These are phyloP conservation scores for Lithobates sylvaticus DNA, from an alignment of 2,797 vertebrate species.

Conservation along the genomic window DNA sequence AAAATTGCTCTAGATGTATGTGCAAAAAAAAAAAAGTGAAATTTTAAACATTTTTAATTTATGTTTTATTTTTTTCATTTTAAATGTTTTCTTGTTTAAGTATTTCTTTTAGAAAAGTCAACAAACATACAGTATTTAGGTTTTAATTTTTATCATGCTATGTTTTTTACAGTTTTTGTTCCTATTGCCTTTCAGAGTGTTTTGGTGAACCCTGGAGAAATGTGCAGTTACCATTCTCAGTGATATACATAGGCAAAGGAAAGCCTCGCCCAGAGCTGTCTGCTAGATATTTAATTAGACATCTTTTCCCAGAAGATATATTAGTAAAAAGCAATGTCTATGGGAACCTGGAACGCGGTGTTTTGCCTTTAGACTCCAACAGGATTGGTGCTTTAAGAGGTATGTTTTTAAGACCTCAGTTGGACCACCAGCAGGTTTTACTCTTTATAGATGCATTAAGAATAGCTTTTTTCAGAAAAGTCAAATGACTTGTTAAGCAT, in stretches of 20 bases:
- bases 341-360: conserved; percentile 71
- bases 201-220: conserved; percentile 75
- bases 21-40: too few species aligned
- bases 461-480: background rate
- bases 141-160: too few species aligned
- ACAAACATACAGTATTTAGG: too few species aligned
- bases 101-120: background rate
- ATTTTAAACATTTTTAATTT: too few species aligned
- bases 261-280: conserved; percentile 74
- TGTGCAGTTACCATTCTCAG: conserved; percentile 71
- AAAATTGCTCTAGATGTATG: too few species aligned
- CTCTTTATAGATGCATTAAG: too few species aligned
- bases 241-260: conserved; percentile 73
- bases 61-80: too few species aligned
- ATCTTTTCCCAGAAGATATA: conserved; percentile 79
- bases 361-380: conserved; percentile 75
- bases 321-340: conserved; percentile 78
- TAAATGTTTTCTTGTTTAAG: too few species aligned
- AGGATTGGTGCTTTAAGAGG: conserved; percentile 80
- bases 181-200: conserved; percentile 64
- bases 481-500: background rate
- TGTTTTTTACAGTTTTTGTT: background rate
- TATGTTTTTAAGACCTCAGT: conserved; percentile 45
- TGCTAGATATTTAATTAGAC: conserved; percentile 78
- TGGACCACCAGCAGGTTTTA: too few species aligned